Conservation (phyloP, 1,140 invertebrate species). For the Brachystomella parvula region DNA sequence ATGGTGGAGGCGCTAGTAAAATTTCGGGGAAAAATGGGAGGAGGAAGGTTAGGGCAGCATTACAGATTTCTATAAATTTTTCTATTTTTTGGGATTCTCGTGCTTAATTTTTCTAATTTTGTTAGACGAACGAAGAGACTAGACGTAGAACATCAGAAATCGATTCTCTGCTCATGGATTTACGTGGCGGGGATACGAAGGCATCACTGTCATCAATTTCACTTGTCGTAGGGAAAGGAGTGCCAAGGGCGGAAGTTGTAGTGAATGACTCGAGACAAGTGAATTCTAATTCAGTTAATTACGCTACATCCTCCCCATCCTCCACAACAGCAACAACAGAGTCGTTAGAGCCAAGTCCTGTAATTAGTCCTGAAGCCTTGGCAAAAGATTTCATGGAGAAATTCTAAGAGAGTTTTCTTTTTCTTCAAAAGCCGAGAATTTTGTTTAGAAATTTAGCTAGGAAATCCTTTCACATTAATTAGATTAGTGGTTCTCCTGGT, state of each 20-base stretch:
- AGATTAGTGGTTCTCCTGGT: too few relatives aligned
- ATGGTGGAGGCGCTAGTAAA: too few relatives aligned
- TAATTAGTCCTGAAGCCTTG: neutral
- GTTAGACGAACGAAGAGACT: conserved; percentile 25
- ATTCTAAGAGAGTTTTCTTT: neutral
- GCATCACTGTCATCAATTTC: neutral
- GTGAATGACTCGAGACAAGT: neutral
- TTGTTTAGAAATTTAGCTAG: too few relatives aligned
- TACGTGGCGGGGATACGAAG: conserved; percentile 23
- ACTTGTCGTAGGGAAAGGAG: neutral
- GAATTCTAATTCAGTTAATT: neutral
- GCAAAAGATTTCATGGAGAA: neutral
- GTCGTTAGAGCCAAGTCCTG: neutral
- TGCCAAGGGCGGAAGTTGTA: neutral
- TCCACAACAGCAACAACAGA: too few relatives aligned
- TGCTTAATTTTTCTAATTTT: too few relatives aligned
- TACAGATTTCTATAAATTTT: too few relatives aligned
- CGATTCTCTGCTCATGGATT: conserved; percentile 39
- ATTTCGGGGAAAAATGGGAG: neutral
- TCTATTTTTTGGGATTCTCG: too few relatives aligned
- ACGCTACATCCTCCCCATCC: too few relatives aligned
- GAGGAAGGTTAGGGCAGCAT: neutral
- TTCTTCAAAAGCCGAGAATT: too few relatives aligned
- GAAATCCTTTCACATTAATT: too few relatives aligned
- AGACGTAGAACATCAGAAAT: conserved; percentile 39